Evolutionary conservation across 1,140 invertebrate species (phyloP), one percentile per base, ranked within the genome.

Genomic region (Cecropterus lyciades): DNA sequence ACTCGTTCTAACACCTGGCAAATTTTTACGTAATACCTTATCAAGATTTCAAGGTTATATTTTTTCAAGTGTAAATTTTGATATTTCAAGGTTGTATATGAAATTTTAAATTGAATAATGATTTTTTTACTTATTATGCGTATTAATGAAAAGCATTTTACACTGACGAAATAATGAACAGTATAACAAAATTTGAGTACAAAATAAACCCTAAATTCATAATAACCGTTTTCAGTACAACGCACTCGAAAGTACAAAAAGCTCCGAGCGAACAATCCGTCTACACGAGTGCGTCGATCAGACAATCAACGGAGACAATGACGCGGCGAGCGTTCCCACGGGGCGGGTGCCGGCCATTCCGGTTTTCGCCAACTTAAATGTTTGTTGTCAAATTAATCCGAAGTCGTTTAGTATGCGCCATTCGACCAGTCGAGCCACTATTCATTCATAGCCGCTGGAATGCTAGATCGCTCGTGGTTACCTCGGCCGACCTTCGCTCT

Each of bases 381-480:
- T 88, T 91, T 89, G 87, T 91, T 89, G 88, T 89, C 87, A 91
- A 89, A 88, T 91, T 91, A 87, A 89, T 89, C 87, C 84, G 75
- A 82, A 85, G 85, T 84, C 69, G 75, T 83, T 88, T 84, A 85
- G 86, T 85, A 88, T 89, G 85, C 82, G 79, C 69, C 66, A 69
- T 67, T 67, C 69, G 78, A 89, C 87, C 81, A 84, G 89, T 91
- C 75, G 72, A 72, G 77, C 82, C 67, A 86, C 87, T 89, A 91
- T 89, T 91, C 89, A 91, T 91, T 91, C 89, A 91, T 91, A 89
- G 84, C 76, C 81, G 75, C 74, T 79, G 85, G 85, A 85, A 89
- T 88, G 85, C 85, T 91, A 89, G 85, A 88, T 76, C 72, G 75
- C 80, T 82, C 80, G 86, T 84, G 82, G 83, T 73, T 83, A 85